Evolutionary conservation across 2,797 vertebrate species (phyloP), one percentile per base, ranked within the genome.

Genomic region (Scyliorhinus canicula): DNA sequence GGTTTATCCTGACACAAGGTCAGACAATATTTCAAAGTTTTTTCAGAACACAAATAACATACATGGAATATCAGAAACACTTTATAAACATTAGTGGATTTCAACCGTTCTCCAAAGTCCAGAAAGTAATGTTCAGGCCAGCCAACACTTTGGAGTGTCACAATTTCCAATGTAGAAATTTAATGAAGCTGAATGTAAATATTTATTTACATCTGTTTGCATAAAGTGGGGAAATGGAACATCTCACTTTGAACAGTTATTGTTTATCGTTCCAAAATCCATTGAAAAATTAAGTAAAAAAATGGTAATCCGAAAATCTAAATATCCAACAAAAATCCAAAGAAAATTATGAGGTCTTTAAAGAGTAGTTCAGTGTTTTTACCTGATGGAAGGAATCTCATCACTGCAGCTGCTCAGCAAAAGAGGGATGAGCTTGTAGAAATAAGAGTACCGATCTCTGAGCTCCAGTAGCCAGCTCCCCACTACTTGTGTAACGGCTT

Each of bases 361-460:
- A 44, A 74, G 52, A 93, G 40, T n/a, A n/a, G 14, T 74, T 71
- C 47, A 74, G 93, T 67, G 21, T 16, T 16, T 84, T 95, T 96
- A 99, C 99, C 31, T 96, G 95, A 98, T 97, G 96, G 99, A 98
- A 35, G 98, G 98, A 93, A 99, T 97, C 95, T 99, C 98, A 67
- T 99, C 99, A 4, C 77, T 97, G 91, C 98, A 95, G 96, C 97
- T 97, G 96, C 98, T 98, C 96, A 99, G 97, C 95, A 99, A 96
- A 79, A 99, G 97, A 5, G 99, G 99, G 93, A 98, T 97, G 95
- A 99, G 95, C 96, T 98, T 99, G 96, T 98, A 98, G 96, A 99
- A 99, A 96, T 98, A 99, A 0, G 99, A 99, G 65, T 99, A 99
- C 96, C 99, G 98, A 96, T 99, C 99, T 19, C 96, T 97, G 95